Conservation (phyloP, 2,113 vertebrate species). For the Charina bottae region DNA sequence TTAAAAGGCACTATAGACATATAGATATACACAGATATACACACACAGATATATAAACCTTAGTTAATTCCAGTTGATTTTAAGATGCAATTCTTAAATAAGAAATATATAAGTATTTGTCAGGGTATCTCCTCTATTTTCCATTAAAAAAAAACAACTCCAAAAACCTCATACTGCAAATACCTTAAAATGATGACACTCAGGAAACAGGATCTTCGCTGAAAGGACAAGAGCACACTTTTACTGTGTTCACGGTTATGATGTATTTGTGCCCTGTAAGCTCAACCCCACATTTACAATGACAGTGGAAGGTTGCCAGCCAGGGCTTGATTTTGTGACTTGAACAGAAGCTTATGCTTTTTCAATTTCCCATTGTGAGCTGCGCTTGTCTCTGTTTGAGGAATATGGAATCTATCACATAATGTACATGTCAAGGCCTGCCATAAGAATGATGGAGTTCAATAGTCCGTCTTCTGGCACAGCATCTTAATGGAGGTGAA, state of each 20-base stretch:
- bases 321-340: slow-evolving; percentile 42
- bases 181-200: slow-evolving; percentile 27
- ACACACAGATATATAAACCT: background rate
- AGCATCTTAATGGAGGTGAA: slow-evolving; percentile 39
- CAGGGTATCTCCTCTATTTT: background rate
- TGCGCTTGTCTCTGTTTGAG: slow-evolving; percentile 58
- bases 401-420: slow-evolving; percentile 38
- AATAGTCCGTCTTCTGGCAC: slow-evolving; percentile 45
- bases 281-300: slow-evolving; percentile 26
- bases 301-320: slow-evolving; percentile 38
- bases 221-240: background rate
- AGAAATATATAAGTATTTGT: background rate
- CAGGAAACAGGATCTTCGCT: slow-evolving; percentile 46
- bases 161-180: background rate
- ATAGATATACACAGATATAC: too few species aligned
- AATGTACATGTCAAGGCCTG: background rate
- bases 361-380: slow-evolving; percentile 56
- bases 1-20: background rate
- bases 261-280: slow-evolving; percentile 19
- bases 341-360: slow-evolving; percentile 54
- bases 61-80: background rate
- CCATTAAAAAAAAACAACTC: background rate
- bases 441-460: slow-evolving; percentile 51
- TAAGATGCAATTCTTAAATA: background rate
- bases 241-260: background rate